Evolutionary conservation across 2,888 invertebrate genomes (phyloP).

Genomic region (Elysia crispata): DNA sequence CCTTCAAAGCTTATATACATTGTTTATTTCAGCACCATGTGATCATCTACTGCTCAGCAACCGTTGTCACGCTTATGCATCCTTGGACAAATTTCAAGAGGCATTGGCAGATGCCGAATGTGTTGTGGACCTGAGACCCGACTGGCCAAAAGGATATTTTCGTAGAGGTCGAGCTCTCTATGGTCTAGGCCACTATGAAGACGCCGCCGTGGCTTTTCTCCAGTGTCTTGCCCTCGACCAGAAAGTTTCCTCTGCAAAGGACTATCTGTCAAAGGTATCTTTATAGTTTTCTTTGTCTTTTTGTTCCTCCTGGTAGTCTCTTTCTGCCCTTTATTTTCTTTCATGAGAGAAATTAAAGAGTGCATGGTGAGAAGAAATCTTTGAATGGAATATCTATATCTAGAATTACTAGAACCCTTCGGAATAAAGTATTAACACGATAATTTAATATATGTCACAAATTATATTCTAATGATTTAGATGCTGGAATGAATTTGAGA

Average conservation of each 20-base stretch:
- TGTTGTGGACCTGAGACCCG: conserved; percentile 82
- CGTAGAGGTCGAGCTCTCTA: conserved; percentile 81
- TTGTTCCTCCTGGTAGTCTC: too few relatives aligned
- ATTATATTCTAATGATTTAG: too few relatives aligned
- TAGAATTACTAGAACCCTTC: too few relatives aligned
- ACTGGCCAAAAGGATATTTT: conserved; percentile 84
- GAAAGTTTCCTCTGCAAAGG: conserved; percentile 79
- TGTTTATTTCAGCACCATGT: conserved; percentile 39
- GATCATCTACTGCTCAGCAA: conserved; percentile 83
- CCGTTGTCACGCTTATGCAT: conserved; percentile 82
- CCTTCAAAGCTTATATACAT: too few relatives aligned
- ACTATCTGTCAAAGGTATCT: conserved; percentile 79
- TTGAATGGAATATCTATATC: too few relatives aligned
- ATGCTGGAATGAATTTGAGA: too few relatives aligned
- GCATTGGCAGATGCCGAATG: conserved; percentile 84
- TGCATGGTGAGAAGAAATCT: too few relatives aligned
- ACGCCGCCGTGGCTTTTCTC: conserved; percentile 81
- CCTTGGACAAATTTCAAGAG: conserved; percentile 82
- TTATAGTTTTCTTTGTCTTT: neutral
- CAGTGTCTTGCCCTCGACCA: conserved; percentile 81
- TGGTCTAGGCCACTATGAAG: conserved; percentile 81
- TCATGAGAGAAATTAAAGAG: too few relatives aligned
- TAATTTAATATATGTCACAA: too few relatives aligned
- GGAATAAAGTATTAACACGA: too few relatives aligned
- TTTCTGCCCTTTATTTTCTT: too few relatives aligned